A percentile compares a stretch with the other conserved stretches of the same genome.
Conservation (phyloP, 1,140 invertebrate genomes). For the Macrotrachela quadricornifera region DNA sequence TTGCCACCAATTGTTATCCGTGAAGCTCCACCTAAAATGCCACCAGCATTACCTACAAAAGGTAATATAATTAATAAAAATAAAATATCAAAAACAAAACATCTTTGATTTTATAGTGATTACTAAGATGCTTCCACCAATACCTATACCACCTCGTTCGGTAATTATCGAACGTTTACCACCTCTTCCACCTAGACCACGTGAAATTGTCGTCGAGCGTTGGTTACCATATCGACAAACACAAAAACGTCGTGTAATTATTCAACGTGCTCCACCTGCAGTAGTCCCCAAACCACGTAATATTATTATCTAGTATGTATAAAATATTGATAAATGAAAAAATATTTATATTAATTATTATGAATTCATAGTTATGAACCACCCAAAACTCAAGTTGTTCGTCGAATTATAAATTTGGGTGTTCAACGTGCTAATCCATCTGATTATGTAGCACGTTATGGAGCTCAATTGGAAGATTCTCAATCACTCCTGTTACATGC, state of each 20-base stretch:
- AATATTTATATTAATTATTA: neutral
- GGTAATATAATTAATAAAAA: too few species aligned
- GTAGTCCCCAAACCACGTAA: too few species aligned
- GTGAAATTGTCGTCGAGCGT: constrained; percentile 5
- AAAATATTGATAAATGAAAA: neutral
- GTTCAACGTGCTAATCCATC: too few species aligned
- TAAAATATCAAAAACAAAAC: too few species aligned
- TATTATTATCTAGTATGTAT: too few species aligned
- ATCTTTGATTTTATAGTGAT: neutral
- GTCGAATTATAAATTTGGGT: too few species aligned
- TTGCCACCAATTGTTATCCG: constrained; percentile 5
- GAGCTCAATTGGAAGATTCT: too few species aligned
- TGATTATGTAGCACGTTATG: too few species aligned
- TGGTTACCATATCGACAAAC: constrained; percentile 4
- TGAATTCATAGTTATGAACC: constrained; percentile 1
- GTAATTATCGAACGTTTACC: constrained; percentile 8
- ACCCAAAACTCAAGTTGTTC: neutral
- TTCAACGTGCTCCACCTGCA: neutral
- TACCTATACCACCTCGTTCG: constrained; percentile 5
- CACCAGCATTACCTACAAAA: neutral
- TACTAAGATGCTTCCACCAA: neutral
- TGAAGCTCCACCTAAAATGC: constrained; percentile 5
- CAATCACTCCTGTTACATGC: too few species aligned
- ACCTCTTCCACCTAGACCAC: constrained; percentile 6
- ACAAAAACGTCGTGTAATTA: constrained; percentile 5